Evolutionary conservation across 1,140 invertebrate species (phyloP).

Genomic region (Aphaenogaster floridana): DNA sequence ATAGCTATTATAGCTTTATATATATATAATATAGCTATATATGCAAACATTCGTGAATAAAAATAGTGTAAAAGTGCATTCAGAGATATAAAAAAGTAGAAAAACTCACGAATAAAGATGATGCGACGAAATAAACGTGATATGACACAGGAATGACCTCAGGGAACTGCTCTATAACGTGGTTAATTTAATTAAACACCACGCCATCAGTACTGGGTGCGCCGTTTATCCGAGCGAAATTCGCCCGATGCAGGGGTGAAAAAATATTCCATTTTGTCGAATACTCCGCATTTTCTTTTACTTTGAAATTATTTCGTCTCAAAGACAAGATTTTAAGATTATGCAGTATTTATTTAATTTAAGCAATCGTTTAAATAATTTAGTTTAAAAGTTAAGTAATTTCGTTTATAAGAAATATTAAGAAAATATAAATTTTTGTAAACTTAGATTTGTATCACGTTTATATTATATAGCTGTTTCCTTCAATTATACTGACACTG

Average conservation of each 20-base stretch:
- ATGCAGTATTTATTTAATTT: not conserved
- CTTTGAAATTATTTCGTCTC: not conserved
- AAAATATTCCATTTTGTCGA: not conserved
- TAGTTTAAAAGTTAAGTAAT: not conserved
- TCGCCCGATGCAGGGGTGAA: not conserved
- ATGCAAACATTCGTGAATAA: not conserved
- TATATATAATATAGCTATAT: not conserved
- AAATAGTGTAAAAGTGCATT: not conserved
- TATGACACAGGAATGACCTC: constrained; percentile 77
- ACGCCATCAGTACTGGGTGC: constrained; percentile 68
- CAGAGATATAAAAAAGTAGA: not conserved
- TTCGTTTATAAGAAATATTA: not conserved
- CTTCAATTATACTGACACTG: not conserved
- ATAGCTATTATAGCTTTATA: too few relatives aligned
- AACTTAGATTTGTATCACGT: not conserved
- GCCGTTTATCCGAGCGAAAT: constrained; percentile 38
- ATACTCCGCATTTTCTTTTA: not conserved
- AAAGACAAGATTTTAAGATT: not conserved
- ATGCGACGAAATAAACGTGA: constrained; percentile 75
- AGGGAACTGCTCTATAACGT: constrained; percentile 72
- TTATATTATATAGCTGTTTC: not conserved
- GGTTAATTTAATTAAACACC: constrained; percentile 76
- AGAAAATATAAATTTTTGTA: not conserved
- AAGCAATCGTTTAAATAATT: not conserved
- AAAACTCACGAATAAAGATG: not conserved